phyloP scores from a whole-genome alignment of 2,888 invertebrate genomes.

The Erebia epiphron region DNA sequence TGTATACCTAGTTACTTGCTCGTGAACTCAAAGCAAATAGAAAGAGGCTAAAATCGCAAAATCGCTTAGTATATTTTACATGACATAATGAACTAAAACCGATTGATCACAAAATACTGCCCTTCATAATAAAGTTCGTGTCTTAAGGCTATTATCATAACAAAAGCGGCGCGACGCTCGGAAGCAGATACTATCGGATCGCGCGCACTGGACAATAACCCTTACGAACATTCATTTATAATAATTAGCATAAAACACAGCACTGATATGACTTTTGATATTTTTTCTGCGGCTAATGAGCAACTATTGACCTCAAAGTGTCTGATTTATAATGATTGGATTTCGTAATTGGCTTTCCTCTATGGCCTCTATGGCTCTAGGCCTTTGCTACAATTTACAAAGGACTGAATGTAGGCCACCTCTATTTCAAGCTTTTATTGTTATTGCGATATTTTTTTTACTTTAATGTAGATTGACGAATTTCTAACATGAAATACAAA shows the following conservation, averaged over 20 bases:
- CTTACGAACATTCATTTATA: slow-evolving; percentile 71
- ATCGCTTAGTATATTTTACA: slow-evolving; percentile 6
- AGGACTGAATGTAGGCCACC: slow-evolving; percentile 16
- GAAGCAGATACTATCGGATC: slow-evolving; percentile 77
- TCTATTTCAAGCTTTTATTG: slow-evolving; percentile 2
- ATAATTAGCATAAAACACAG: slow-evolving; percentile 67
- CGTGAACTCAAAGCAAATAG: background rate
- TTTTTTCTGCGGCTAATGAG: slow-evolving; percentile 46
- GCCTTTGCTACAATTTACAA: slow-evolving; percentile 12
- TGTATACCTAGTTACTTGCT: too few species aligned
- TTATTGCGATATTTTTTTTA: background rate
- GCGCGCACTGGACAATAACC: slow-evolving; percentile 80
- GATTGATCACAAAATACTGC: slow-evolving; percentile 65
- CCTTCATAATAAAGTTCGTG: slow-evolving; percentile 73
- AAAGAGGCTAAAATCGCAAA: background rate
- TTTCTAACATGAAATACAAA: background rate
- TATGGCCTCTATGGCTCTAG: slow-evolving; percentile 13
- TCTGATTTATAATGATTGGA: slow-evolving; percentile 39
- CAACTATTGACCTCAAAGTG: slow-evolving; percentile 40
- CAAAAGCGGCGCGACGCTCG: slow-evolving; percentile 73
- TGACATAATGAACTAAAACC: slow-evolving; percentile 52
- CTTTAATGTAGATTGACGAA: background rate
- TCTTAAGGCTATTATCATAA: slow-evolving; percentile 75
- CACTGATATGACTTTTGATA: slow-evolving; percentile 53
- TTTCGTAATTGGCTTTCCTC: slow-evolving; percentile 33